A percentile compares a stretch with the other conserved stretches of the same genome.
Conservation (phyloP, 2,113 vertebrate genomes). For the Atrichornis clamosus region DNA sequence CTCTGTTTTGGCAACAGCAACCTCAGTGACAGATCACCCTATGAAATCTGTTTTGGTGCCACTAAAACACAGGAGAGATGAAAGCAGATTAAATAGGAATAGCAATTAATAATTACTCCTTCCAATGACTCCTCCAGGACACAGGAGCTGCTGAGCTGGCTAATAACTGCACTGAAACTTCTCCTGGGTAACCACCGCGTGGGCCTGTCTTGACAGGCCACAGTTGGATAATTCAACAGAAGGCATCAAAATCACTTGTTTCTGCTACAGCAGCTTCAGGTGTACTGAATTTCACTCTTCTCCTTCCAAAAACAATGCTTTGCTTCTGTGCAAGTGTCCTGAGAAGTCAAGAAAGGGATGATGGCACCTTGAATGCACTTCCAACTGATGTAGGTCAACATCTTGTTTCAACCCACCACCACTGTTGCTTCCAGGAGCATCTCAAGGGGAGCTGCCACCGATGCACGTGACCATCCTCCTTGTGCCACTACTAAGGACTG, state of each 20-base stretch:
- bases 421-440: neutral
- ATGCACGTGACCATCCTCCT: neutral
- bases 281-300: neutral
- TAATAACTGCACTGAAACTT: neutral
- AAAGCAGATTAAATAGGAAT: neutral
- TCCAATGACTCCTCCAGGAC: neutral
- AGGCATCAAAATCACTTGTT: neutral
- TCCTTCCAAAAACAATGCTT: neutral
- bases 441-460: neutral
- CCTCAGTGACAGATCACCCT: neutral
- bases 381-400: rapidly evolving
- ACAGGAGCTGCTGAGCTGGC: slow-evolving; percentile 18
- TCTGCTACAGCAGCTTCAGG: neutral
- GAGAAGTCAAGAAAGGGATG: neutral
- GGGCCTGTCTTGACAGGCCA: neutral
- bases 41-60: neutral
- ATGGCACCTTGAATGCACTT: neutral
- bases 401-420: neutral
- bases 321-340: neutral
- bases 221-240: neutral
- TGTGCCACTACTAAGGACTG: neutral
- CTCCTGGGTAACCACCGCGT: neutral
- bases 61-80: neutral
- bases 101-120: neutral
- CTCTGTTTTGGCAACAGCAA: neutral